Base-by-base conservation (phyloP, 2,113 vertebrate genomes). In the Actinemys pallida region DNA sequence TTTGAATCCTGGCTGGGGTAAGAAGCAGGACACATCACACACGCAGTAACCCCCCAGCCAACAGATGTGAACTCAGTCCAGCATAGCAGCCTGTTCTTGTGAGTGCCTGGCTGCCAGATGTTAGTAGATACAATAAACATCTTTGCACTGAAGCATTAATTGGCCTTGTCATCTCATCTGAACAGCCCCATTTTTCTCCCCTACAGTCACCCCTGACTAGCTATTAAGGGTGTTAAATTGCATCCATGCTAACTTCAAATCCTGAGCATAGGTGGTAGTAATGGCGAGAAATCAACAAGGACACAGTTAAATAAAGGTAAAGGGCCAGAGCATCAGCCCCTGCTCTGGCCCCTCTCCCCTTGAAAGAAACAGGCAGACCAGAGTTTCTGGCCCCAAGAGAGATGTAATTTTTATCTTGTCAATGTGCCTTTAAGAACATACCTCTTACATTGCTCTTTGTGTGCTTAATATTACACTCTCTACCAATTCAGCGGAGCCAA, bases 401-500 rank as follows among this genome's bases (percentile, higher is more conserved):
- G 13, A 9, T 10, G 22, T 6, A 93, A 8, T 84, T 89, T 95
- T 94, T 90, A 4, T 53, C 53, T 84, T 78, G 50, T 78, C 45
- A 88, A 79, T 50, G 83, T 81, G 11, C 52, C 83, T 89, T 42
- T 29, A 88, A 80, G 49, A 25, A 88, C 24, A 0, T 81, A 45
- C 59, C 59, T 89, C 87, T 86, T 90, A 35, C 10, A 72, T 65
- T 57, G 50, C 13, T 65, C 62, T 62, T 54, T 54, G 13, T 45
- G 29, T 50, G 94, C 90, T 94, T 94, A 78, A 47, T 24, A 20
- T 93, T 94, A 87, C 95, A 75, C 78, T 79, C 81, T 86, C 65
- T 8, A 6, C 22, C 59, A 85, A 19, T 11, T 1, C 31, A 75
- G 52, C 80, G 83, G 85, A 92, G 79, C 79, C 16, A 59, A 76